Base-by-base conservation (phyloP, 2,888 invertebrate genomes). In the Pseudococcus viburni region DNA sequence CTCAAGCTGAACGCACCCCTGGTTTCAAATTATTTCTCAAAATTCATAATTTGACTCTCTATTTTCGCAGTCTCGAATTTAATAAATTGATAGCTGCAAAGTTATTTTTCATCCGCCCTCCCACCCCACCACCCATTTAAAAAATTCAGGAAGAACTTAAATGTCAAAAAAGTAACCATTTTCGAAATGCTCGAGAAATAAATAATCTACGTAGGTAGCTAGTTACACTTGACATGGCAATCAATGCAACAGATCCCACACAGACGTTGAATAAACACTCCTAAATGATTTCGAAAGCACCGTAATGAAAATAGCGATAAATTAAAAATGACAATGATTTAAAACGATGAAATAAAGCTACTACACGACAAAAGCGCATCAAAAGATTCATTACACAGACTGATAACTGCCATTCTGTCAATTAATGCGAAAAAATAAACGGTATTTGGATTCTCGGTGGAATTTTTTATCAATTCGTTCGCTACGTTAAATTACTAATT, bases 401-500 rank as follows among this genome's bases (percentile, higher is more conserved):
- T 26, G 33, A 73, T 73, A 73, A 73, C 68, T 73, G 68, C 68
- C 33, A 73, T 73, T 73, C 68, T 33, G 68, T 73, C 68, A 73
- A 73, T 73, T 73, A 73, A 64, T 26, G 0, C 68, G 33, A 33
- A 73, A 73, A 73, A 73, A 73, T 33, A 73, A 59, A 73, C 15
- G 33, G 68, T 33, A n/a, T 73, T 73, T 33, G 15, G 26, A 73
- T 73, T 73, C 68, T 73, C 68, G 15, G 26, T 33, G 68, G 68
- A 26, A 15, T 73, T 73, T 33, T 73, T 73, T 64, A 19, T 59
- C 59, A 59, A 19, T 59, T 59, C 59, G 19, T 19, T 7, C 26
- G 68, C 68, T 12, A 26, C 68, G 68, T 73, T 73, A 73, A 73
- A 26, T 73, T 73, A 73, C 68, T 73, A 73, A 73, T 73, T 73